Conservation (phyloP, 2,888 invertebrate genomes). For the Drosophila robusta region DNA sequence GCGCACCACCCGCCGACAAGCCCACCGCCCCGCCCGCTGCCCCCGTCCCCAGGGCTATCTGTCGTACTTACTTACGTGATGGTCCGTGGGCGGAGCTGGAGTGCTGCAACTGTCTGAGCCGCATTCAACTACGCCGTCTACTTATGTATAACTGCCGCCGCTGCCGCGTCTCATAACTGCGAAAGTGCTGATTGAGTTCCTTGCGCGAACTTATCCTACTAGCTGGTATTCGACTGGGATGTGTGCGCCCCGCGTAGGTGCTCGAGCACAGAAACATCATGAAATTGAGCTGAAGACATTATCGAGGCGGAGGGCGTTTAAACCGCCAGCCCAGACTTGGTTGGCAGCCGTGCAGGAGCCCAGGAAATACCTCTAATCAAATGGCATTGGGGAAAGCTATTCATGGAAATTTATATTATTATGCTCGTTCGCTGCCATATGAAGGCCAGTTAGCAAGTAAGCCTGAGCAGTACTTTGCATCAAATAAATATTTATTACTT, state of each 20-base stretch:
- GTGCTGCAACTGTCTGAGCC: conserved; percentile 29
- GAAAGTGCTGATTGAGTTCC: conserved; percentile 64
- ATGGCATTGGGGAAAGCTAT: too few species aligned
- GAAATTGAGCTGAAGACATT: conserved; percentile 41
- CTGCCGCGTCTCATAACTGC: conserved; percentile 56
- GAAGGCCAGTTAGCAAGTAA: too few species aligned
- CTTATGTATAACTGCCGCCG: conserved; percentile 32
- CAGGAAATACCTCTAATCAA: not conserved
- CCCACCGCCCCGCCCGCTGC: too few species aligned
- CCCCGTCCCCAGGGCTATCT: conserved; percentile 8
- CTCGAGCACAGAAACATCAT: conserved; percentile 19
- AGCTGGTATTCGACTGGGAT: conserved; percentile 7
- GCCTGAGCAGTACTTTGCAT: too few species aligned
- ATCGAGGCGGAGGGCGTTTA: conserved; percentile 3
- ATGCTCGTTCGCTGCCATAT: too few species aligned
- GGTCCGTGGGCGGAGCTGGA: conserved; percentile 47
- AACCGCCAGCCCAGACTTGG: conserved; percentile 17
- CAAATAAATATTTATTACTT: too few species aligned
- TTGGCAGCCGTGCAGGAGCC: too few species aligned
- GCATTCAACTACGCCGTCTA: conserved; percentile 26
- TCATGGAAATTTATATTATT: too few species aligned
- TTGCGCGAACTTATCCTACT: conserved; percentile 51
- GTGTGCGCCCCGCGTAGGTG: conserved; percentile 11
- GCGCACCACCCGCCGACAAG: not conserved
- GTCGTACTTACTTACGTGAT: conserved; percentile 22